These are phyloP conservation scores for Babyrousa celebensis DNA, from an alignment of 2,797 vertebrate genomes.

Conservation along the genomic window DNA sequence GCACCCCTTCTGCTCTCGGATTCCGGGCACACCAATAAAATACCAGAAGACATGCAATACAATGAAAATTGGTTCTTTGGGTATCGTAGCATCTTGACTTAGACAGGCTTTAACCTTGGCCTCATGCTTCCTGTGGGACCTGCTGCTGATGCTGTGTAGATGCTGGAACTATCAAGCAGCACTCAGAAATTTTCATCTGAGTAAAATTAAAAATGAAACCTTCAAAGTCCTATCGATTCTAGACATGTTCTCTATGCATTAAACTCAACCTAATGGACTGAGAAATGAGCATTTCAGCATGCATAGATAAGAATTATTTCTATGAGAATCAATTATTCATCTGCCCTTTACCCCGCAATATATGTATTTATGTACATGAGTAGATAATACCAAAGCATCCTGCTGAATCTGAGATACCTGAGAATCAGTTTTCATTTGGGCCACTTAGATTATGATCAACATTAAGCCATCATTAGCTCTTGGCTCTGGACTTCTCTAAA, in stretches of 20 bases:
- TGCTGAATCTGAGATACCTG: background rate
- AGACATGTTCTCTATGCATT: slow-evolving; percentile 87
- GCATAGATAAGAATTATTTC: slow-evolving; percentile 86
- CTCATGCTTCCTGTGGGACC: slow-evolving; percentile 87
- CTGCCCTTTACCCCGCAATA: background rate
- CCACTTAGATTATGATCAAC: slow-evolving; percentile 55
- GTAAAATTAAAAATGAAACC: slow-evolving; percentile 89
- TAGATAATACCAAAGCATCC: background rate
- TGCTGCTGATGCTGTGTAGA: slow-evolving; percentile 80
- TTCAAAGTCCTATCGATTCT: slow-evolving; percentile 86
- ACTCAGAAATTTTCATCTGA: slow-evolving; percentile 85
- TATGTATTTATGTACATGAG: background rate
- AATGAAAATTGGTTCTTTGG: slow-evolving; percentile 90
- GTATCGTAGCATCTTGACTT: slow-evolving; percentile 87
- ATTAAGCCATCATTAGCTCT: slow-evolving; percentile 61
- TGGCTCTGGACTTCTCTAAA: slow-evolving; percentile 65
- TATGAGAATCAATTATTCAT: slow-evolving; percentile 76
- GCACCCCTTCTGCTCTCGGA: slow-evolving; percentile 75
- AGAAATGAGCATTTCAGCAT: slow-evolving; percentile 83
- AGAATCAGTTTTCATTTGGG: slow-evolving; percentile 63
- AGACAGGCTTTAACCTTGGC: slow-evolving; percentile 90
- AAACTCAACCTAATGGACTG: slow-evolving; percentile 89
- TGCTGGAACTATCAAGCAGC: slow-evolving; percentile 72
- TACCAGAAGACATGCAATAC: slow-evolving; percentile 84
- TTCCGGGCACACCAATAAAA: slow-evolving; percentile 85